A percentile compares a stretch with the other conserved stretches of the same genome.
Conservation (phyloP, 2,888 invertebrate species). For the Drosophila tanythrix region DNA sequence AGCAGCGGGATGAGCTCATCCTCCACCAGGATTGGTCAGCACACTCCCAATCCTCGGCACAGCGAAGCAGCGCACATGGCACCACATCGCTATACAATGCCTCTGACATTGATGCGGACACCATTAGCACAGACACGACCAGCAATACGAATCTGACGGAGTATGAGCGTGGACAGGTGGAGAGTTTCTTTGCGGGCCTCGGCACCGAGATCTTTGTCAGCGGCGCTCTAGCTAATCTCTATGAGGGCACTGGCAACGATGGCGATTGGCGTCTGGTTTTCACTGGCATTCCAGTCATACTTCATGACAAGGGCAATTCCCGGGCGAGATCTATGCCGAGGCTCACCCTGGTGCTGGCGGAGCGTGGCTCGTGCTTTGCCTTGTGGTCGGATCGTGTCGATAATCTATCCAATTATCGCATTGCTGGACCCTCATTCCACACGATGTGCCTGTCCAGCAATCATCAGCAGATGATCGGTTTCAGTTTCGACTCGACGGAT, state of each 20-base stretch:
- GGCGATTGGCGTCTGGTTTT: slow-evolving; percentile 90
- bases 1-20: slow-evolving; percentile 76
- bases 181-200: slow-evolving; percentile 90
- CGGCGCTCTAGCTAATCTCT: slow-evolving; percentile 90
- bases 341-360: slow-evolving; percentile 90
- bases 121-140: slow-evolving; percentile 84
- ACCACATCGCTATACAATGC: slow-evolving; percentile 83
- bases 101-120: slow-evolving; percentile 83
- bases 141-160: slow-evolving; percentile 86
- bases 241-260: slow-evolving; percentile 87
- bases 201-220: slow-evolving; percentile 92
- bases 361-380: slow-evolving; percentile 92
- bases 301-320: slow-evolving; percentile 91
- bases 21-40: slow-evolving; percentile 67
- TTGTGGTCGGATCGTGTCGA: slow-evolving; percentile 93
- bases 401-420: slow-evolving; percentile 90
- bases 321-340: slow-evolving; percentile 88
- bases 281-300: slow-evolving; percentile 92
- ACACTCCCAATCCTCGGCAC: slow-evolving; percentile 66
- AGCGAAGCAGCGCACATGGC: slow-evolving; percentile 72
- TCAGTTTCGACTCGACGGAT: slow-evolving; percentile 91
- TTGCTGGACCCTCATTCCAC: slow-evolving; percentile 91
- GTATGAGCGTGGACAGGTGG: slow-evolving; percentile 89
- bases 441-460: slow-evolving; percentile 92
- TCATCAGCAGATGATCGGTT: slow-evolving; percentile 90